Evolutionary conservation across 2,797 vertebrate species (phyloP), one percentile per base, ranked within the genome.

Genomic region (Platyrinchus mystaceus): DNA sequence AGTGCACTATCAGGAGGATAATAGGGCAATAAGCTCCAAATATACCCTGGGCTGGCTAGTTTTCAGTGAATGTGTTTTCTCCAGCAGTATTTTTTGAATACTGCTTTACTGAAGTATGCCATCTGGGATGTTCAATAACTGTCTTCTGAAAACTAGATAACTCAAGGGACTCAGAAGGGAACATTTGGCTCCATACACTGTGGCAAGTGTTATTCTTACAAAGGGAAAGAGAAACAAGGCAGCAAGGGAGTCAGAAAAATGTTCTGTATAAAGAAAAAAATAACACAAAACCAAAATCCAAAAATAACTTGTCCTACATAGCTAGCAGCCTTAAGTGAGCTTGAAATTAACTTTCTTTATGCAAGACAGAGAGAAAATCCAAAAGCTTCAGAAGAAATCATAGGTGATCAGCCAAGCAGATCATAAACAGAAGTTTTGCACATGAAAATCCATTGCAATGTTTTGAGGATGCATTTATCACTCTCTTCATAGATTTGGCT

Each of bases 241-340:
- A 92, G 85, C 82, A 49, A 93, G 27, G 55, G 69, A 92, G 75
- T 62, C 43, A 85, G 34, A 89, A 93, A 94, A 96, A 74, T 12
- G n/a, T 90, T 81, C 69, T 20, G n/a, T 62, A 58, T 73, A 9
- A 83, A 76, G 73, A 79, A 74, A 75, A 24, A 60, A 60, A 28
- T 13, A 62, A 6, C 30, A 14, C 27, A 91, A 93, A 90, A 11
- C 71, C 34, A 34, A 94, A 89, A 71, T 63, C 84, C 88, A 41
- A 90, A 95, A 96, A 97, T 96, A 96, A 79, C 94, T 91, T 67
- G 91, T 84, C 94, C 94, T 95, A 95, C 91, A 96, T 95, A 93
- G 84, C 79, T 26, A 22, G 50, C 47, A 94, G 73, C 62, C 55
- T 85, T 81, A 84, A 77, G 71, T 34, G 47, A 87, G 63, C 63